Base-by-base conservation (phyloP, 2,888 invertebrate species). In the Erebia aethiops region DNA sequence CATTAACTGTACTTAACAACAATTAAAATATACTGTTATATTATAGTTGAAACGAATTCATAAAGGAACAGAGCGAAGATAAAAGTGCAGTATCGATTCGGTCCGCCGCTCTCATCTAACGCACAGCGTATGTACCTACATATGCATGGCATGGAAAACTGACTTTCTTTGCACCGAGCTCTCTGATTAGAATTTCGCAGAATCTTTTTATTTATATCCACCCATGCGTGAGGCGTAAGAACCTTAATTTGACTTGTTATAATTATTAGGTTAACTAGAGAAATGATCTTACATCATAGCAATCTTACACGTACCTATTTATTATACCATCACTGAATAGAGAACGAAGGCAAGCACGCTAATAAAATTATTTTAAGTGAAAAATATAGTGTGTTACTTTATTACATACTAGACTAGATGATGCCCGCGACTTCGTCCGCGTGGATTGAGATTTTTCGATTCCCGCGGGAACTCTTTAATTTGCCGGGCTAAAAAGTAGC, bases 141-240 rank as follows among this genome's bases (percentile, higher is more conserved):
- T 78, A 79, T 80, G 78, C 78, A 80, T 88, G 83, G 75, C 80
- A 82, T 88, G 87, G 88, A 89, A 90, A 87, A 86, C 84, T 75
- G 79, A 90, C 92, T 92, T 92, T 91, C 91, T 90, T 91, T 81
- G 86, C 84, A 85, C 87, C 82, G 81, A 86, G 83, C 85, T 85
- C 83, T 84, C 82, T 82, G 83, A 84, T 83, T 85, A 87, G 78
- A 84, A 88, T 87, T 86, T 87, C 78, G 84, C 86, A 86, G 86
- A 84, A 88, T 89, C 87, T 88, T 84, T 80, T 84, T 84, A 81
- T 81, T 77, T 77, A 79, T 81, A 83, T 82, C 86, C 86, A 84
- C 77, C 81, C 81, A 80, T 81, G 88, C 89, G 85, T 52, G 16
- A 51, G 16, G 8, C 7, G 43, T 43, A 43, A 86, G 41, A 61